These are phyloP conservation scores for Platysteira castanea DNA, from an alignment of 2,113 vertebrate species.

Conservation along the genomic window DNA sequence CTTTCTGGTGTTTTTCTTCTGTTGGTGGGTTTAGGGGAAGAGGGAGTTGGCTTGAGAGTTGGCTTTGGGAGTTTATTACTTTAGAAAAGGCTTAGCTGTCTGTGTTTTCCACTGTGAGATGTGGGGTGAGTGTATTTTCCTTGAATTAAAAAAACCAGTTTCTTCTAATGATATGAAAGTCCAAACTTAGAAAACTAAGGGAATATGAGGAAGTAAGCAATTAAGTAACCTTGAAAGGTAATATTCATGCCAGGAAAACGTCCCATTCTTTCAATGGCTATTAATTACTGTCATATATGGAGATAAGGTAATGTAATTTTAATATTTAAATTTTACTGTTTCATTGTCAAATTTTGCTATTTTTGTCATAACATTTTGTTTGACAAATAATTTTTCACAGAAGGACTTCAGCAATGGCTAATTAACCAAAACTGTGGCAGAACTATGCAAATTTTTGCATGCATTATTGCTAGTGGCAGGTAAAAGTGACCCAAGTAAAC, in stretches of 20 bases:
- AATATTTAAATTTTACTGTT: neutral
- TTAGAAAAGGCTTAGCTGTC: neutral
- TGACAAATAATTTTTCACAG: neutral
- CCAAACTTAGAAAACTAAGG: neutral
- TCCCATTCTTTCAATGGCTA: neutral
- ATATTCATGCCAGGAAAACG: neutral
- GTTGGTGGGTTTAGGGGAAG: neutral
- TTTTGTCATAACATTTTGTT: neutral
- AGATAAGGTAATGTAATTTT: neutral
- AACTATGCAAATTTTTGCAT: neutral
- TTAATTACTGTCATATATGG: neutral
- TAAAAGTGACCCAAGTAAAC: neutral
- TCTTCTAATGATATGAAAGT: neutral
- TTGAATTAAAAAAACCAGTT: neutral
- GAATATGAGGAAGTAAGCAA: neutral
- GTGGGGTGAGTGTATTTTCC: neutral
- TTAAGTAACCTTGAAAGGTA: neutral
- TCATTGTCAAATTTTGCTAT: neutral
- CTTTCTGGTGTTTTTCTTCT: neutral
- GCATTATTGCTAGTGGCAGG: neutral
- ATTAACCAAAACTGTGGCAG: neutral
- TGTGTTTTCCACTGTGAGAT: neutral
- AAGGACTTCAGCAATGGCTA: neutral
- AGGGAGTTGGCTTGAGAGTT: neutral
- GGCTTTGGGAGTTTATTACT: neutral